Percentiles rank a stretch among this genome's conserved stretches.
phyloP scores from a whole-genome alignment of 2,113 vertebrate species.

The Sinocyclocheilus maitianheensis region DNA sequence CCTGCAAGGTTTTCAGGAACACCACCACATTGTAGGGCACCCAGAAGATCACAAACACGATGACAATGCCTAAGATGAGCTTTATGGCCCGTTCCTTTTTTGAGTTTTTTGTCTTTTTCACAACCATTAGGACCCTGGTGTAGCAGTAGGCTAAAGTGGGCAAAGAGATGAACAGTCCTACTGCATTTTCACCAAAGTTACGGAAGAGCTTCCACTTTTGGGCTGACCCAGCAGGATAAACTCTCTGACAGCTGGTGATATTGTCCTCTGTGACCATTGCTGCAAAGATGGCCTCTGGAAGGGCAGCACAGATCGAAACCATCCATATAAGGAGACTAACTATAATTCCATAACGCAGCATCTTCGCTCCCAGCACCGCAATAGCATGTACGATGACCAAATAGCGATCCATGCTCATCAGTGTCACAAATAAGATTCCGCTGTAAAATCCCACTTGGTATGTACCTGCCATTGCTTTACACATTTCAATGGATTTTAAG shows the following conservation, averaged over 20 bases:
- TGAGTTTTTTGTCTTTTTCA: conserved; percentile 80
- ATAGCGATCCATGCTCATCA: conserved; percentile 89
- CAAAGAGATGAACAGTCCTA: conserved; percentile 82
- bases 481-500: conserved; percentile 63
- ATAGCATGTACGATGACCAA: conserved; percentile 86
- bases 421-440: conserved; percentile 84
- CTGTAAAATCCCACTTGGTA: conserved; percentile 88
- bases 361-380: conserved; percentile 74
- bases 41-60: conserved; percentile 86
- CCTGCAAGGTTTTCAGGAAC: conserved; percentile 78
- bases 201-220: conserved; percentile 78
- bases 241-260: conserved; percentile 46
- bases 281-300: conserved; percentile 73
- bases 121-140: conserved; percentile 79
- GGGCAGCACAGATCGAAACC: conserved; percentile 64
- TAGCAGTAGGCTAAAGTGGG: conserved; percentile 85
- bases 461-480: conserved; percentile 80
- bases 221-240: conserved; percentile 49
- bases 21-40: conserved; percentile 83
- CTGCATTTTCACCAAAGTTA: conserved; percentile 76
- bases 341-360: conserved; percentile 62
- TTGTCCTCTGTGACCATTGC: conserved; percentile 51
- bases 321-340: conserved; percentile 72
- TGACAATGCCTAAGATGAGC: conserved; percentile 85
- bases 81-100: conserved; percentile 83